Evolutionary conservation across 2,888 invertebrate genomes (phyloP).

Genomic region (Drosophila neonasuta): DNA sequence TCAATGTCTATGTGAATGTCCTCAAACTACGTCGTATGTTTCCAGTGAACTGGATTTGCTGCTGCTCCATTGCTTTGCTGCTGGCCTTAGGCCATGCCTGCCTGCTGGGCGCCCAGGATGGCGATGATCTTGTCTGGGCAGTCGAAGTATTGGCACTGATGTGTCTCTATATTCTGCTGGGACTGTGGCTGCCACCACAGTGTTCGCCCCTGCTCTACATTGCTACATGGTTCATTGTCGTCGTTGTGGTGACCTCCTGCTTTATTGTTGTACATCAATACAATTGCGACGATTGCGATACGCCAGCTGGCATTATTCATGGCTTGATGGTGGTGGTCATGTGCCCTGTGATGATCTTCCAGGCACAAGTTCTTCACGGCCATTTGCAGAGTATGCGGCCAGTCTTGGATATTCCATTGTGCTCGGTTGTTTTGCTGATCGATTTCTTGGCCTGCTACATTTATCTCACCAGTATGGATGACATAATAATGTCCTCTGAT

Average conservation of each 20-base stretch:
- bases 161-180: slow-evolving; percentile 30
- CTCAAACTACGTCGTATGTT: slow-evolving; percentile 30
- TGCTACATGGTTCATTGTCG: not conserved
- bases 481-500: not conserved
- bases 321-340: slow-evolving; percentile 16
- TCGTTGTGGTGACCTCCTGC: not conserved
- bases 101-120: slow-evolving; percentile 6
- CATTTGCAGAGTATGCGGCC: slow-evolving; percentile 21
- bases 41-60: slow-evolving; percentile 54
- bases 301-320: not conserved
- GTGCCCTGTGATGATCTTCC: slow-evolving; percentile 51
- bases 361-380: slow-evolving; percentile 57
- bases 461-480: slow-evolving; percentile 10
- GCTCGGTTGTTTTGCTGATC: slow-evolving; percentile 45
- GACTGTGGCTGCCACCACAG: slow-evolving; percentile 33
- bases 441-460: slow-evolving; percentile 49
- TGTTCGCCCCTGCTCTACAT: slow-evolving; percentile 12
- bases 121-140: not conserved
- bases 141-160: slow-evolving; percentile 45
- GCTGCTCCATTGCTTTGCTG: slow-evolving; percentile 29
- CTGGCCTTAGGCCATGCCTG: slow-evolving; percentile 42
- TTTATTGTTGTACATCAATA: not conserved
- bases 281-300: not conserved
- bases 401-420: slow-evolving; percentile 47
- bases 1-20: slow-evolving; percentile 41